Conservation (phyloP, 2,888 invertebrate species). For the Neoaliturus tenellus region DNA sequence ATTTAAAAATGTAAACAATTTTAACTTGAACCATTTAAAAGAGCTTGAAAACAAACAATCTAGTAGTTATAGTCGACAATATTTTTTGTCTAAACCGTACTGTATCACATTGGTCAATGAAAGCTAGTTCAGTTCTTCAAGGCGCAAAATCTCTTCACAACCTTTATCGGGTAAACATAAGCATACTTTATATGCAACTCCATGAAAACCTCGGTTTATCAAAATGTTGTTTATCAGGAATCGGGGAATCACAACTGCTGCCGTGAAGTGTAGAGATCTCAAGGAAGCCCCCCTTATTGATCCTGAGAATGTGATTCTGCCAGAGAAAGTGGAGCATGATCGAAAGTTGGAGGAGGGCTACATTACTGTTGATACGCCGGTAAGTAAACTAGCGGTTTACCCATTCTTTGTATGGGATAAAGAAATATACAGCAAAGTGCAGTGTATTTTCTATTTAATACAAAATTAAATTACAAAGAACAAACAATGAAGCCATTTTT, state of each 20-base stretch:
- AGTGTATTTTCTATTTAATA: too few relatives aligned
- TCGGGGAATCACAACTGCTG: conserved; percentile 27
- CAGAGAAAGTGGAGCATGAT: conserved; percentile 44
- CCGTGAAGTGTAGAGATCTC: conserved; percentile 1
- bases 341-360: conserved; percentile 71
- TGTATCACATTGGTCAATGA: background rate
- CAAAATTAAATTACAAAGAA: too few relatives aligned
- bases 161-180: background rate
- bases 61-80: background rate
- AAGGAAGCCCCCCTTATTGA: conserved; percentile 49
- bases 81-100: too few relatives aligned
- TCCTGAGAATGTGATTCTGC: conserved; percentile 31
- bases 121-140: background rate
- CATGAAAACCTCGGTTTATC: background rate
- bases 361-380: conserved; percentile 76
- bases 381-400: conserved; percentile 25
- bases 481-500: too few relatives aligned
- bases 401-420: too few relatives aligned
- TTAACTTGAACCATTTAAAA: too few relatives aligned
- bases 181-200: background rate
- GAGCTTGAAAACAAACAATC: too few relatives aligned
- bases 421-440: too few relatives aligned
- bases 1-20: too few relatives aligned
- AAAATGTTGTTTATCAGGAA: conserved; percentile 37
- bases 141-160: too few relatives aligned